A percentile compares a stretch with the other conserved stretches of the same genome.
Evolutionary conservation across 2,888 invertebrate genomes (phyloP).

Genomic region (Drosophila limbata): DNA sequence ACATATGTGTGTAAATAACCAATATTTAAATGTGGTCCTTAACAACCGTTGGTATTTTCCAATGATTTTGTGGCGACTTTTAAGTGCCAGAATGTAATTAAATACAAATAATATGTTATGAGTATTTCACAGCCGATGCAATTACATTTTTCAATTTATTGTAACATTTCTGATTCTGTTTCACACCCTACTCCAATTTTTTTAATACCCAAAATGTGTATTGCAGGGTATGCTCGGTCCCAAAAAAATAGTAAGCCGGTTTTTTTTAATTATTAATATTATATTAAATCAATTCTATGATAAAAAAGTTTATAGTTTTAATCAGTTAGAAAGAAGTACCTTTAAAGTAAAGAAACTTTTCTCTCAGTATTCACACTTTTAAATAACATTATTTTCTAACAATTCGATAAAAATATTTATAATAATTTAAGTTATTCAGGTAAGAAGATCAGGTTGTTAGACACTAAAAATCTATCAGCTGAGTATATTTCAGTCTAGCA

Average conservation of each 20-base stretch:
- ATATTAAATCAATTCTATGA: too few relatives aligned
- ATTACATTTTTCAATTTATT: conserved; percentile 35
- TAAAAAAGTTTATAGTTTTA: too few relatives aligned
- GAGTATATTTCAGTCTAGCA: conserved; percentile 1
- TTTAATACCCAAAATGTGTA: neutral
- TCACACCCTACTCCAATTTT: conserved; percentile 3
- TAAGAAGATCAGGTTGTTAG: neutral
- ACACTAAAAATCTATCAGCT: neutral
- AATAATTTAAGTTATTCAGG: neutral
- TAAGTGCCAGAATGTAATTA: conserved; percentile 26
- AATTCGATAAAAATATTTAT: neutral
- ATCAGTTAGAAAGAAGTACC: too few relatives aligned
- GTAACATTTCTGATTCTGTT: conserved; percentile 25
- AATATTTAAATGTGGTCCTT: neutral
- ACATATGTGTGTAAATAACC: neutral
- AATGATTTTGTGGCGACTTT: conserved; percentile 24
- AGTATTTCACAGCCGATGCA: conserved; percentile 25
- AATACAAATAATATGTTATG: conserved; percentile 30
- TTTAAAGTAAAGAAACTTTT: too few relatives aligned
- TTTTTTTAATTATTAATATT: neutral
- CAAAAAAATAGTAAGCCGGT: neutral
- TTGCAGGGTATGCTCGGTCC: neutral
- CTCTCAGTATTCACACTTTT: too few relatives aligned
- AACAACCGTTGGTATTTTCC: neutral
- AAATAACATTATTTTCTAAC: too few relatives aligned